Conservation (phyloP, 2,888 invertebrate genomes). For the Meghimatium bilineatum region DNA sequence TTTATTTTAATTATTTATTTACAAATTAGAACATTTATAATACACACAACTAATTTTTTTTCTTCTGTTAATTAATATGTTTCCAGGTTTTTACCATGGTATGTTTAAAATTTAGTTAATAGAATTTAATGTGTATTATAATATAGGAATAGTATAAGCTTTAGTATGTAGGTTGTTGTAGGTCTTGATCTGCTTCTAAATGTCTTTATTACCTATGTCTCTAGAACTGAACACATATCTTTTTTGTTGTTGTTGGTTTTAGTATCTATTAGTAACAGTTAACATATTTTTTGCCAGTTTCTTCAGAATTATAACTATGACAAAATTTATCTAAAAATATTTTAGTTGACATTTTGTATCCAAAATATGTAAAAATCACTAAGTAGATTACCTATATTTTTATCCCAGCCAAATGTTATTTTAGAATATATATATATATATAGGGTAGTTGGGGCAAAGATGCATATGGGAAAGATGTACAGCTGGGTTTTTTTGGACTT, state of each 20-base stretch:
- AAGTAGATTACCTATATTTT: too few species aligned
- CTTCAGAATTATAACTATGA: neutral
- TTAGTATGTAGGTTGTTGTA: neutral
- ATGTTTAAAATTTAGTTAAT: constrained; percentile 26
- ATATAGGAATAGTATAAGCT: neutral
- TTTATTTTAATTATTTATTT: too few species aligned
- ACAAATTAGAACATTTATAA: neutral
- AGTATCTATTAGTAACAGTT: neutral
- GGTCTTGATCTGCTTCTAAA: neutral
- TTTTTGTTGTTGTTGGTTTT: neutral
- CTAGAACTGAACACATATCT: neutral
- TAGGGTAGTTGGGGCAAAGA: too few species aligned
- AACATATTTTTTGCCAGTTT: neutral
- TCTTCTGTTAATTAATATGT: constrained; percentile 7
- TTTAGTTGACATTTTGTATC: too few species aligned
- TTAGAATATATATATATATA: too few species aligned
- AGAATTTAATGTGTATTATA: neutral
- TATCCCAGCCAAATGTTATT: too few species aligned
- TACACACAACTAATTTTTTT: neutral
- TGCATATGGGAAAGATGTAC: too few species aligned
- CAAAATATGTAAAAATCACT: too few species aligned
- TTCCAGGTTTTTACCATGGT: constrained; percentile 49
- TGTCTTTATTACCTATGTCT: neutral
- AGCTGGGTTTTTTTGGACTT: too few species aligned
- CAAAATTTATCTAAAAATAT: too few species aligned